Base-by-base conservation (phyloP, 1,140 invertebrate species). In the Bradynema listronoti region DNA sequence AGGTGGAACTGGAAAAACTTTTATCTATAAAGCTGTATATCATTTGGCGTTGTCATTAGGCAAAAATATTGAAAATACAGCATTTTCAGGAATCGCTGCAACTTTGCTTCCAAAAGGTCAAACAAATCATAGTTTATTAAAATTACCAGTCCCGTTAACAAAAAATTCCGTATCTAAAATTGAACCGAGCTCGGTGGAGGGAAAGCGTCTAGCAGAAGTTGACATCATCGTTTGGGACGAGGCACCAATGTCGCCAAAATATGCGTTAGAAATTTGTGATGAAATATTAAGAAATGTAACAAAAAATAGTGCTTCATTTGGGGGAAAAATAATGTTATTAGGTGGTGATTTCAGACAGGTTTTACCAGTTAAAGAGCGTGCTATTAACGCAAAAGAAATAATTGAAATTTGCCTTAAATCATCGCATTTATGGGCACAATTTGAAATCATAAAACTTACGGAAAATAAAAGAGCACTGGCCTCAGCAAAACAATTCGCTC, bases 401-500 rank as follows among this genome's bases (percentile, higher is more conserved):
- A n/a, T n/a, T n/a, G n/a, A n/a, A n/a, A n/a, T n/a, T n/a, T n/a
- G n/a, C n/a, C n/a, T n/a, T n/a, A n/a, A n/a, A n/a, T n/a, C n/a
- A n/a, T n/a, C n/a, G n/a, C n/a, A n/a, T n/a, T n/a, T n/a, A n/a
- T n/a, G n/a, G n/a, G n/a, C n/a, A n/a, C n/a, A n/a, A n/a, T n/a
- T n/a, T n/a, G n/a, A n/a, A n/a, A n/a, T n/a, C n/a, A n/a, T n/a
- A n/a, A n/a, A n/a, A n/a, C n/a, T n/a, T n/a, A n/a, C n/a, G n/a
- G n/a, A n/a, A n/a, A n/a, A n/a, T n/a, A n/a, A n/a, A n/a, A 63
- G 55, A 56, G 55, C 55, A 16, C 6, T 55, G 19, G 7, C 45
- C 11, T 11, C 19, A 7, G 55, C 19, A 43, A 51, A 53, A 58
- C 33, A 66, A 3, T 71, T 73, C 65, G 62, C 68, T 30, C 45